phyloP scores from a whole-genome alignment of 1,140 invertebrate genomes.

The Augochlora pura region DNA sequence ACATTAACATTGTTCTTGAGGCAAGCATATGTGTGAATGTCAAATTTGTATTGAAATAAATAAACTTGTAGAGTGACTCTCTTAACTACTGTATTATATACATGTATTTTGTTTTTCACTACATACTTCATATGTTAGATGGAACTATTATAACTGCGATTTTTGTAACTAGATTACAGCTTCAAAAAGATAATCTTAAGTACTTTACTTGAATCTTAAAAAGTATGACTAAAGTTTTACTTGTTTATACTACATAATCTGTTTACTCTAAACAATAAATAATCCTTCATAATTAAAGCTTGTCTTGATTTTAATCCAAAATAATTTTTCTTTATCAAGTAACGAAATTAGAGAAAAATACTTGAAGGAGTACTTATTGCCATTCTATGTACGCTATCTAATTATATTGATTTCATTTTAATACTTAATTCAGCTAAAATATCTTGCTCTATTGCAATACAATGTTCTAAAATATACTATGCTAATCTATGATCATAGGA shows the following conservation, averaged over 20 bases:
- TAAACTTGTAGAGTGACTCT: conserved; percentile 75
- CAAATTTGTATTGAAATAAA: conserved; percentile 78
- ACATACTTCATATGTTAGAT: neutral
- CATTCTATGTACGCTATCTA: neutral
- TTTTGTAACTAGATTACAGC: conserved; percentile 4
- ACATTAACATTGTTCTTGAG: conserved; percentile 68
- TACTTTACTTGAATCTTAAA: neutral
- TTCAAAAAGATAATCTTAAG: neutral
- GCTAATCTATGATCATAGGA: neutral
- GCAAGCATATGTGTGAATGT: conserved; percentile 75
- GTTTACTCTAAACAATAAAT: neutral
- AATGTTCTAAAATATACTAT: neutral
- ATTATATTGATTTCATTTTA: neutral
- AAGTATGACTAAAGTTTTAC: neutral
- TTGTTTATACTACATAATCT: neutral
- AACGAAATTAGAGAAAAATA: neutral
- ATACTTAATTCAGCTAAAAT: neutral
- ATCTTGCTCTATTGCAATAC: neutral
- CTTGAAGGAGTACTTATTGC: neutral
- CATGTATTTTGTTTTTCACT: neutral
- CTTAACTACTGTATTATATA: conserved; percentile 59
- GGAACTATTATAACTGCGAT: neutral
- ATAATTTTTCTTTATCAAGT: neutral
- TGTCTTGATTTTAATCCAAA: neutral
- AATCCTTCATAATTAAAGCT: neutral